These are phyloP conservation scores for Sinocyclocheilus anshuiensis DNA, from an alignment of 2,113 vertebrate genomes.

Conservation along the genomic window DNA sequence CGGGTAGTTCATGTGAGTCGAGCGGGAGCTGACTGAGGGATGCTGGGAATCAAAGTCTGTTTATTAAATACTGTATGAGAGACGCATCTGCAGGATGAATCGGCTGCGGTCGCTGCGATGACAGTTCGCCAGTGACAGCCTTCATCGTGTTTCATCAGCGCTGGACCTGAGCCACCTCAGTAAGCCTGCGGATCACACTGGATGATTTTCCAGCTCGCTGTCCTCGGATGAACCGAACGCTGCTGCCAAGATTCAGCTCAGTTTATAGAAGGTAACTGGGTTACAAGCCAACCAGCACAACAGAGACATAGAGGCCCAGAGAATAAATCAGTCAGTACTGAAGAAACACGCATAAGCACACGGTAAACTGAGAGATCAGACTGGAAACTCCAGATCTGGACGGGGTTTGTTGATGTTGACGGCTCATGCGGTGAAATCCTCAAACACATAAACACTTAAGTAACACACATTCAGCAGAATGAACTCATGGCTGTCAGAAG, in stretches of 20 bases:
- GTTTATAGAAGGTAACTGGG: constrained; percentile 1
- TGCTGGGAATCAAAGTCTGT: not conserved
- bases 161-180: not conserved
- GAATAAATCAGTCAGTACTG: not conserved
- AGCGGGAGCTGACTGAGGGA: not conserved
- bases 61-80: not conserved
- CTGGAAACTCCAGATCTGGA: not conserved
- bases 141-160: not conserved
- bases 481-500: not conserved
- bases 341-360: not conserved
- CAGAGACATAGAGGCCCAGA: not conserved
- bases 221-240: not conserved
- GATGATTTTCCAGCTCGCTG: not conserved
- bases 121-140: not conserved
- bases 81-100: not conserved
- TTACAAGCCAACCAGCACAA: not conserved
- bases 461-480: not conserved
- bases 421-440: not conserved
- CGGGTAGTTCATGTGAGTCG: not conserved
- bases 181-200: not conserved
- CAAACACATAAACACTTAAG: not conserved
- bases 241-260: not conserved
- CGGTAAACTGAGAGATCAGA: too few species aligned
- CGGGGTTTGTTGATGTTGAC: too few species aligned
- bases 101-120: not conserved